Evolutionary conservation across 1,140 invertebrate genomes (phyloP), one percentile per base, ranked within the genome.

Genomic region (Oscheius sp.): DNA sequence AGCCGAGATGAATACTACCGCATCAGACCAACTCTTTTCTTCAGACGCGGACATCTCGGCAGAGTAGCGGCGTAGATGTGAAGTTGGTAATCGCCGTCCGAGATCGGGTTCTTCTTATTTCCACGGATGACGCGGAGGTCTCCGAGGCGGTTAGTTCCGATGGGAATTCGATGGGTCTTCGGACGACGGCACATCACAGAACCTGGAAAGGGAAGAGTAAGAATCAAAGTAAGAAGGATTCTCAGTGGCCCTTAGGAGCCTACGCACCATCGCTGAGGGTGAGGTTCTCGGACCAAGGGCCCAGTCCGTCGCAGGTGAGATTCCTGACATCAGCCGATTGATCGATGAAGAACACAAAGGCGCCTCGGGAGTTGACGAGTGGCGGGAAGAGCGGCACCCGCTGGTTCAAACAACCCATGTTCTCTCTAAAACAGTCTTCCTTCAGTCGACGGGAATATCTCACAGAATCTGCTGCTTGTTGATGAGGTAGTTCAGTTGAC

Each of bases 241-340:
- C 13, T 29, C 28, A 31, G 32, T 1, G 35, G 23, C 15, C 3
- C 10, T 28, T 55, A 29, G 3, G 20, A 3, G 15, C 1, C 1
- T 10, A 32, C 67, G 18, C 26, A 73, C 70, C 29, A 34, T 65
- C 59, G 66, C 32, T 73, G n/a, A 34, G 15, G n/a, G 49, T 58
- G 26, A 15, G 31, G 52, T 68, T 68, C 23, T 68, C 67, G 4
- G 67, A 59, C 70, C 70, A 73, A 3, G 70, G 70, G 23, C 45
- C 70, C 46, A 73, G 35, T 29, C 42, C 62, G 59, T 73, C 70
- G 58, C 70, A 73, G 10, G 70, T 73, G 32, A 73, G 32, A 59
- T 61, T 73, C 10, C 70, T 3, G 1, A 35, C 36, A 58, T 73
- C 70, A 2, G 66, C 62, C 13, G 64, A 18, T 10, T 63, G 61